Evolutionary conservation across 30 jellyfish, hydroid and myxozoan genomes (phyloP), one percentile per base, ranked within the genome.

Genomic region (Aurelia aurita): DNA sequence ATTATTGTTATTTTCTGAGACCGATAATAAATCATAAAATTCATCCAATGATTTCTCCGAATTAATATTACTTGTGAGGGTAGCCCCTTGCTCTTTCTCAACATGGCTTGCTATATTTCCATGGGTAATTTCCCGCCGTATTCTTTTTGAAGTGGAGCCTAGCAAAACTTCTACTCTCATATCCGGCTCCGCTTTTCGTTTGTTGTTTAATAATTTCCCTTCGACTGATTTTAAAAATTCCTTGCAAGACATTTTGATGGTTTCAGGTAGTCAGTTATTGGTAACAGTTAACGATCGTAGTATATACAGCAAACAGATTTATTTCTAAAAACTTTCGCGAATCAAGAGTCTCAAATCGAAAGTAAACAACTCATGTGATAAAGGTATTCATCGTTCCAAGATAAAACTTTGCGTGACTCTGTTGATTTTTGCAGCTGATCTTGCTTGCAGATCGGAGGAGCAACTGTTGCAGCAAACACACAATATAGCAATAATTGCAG

Each of bases 131-230:
- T 88, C 96, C 39, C 91, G 77, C 59, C 93, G 87, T 31, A 89
- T 89, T 74, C 97, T 58, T 31, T 89, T 89, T 31, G 95, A 89
- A 16, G 97, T 77, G 32, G 87, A 89, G 34, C 97, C 97, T 63
- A 89, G 94, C 54, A 89, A 57, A 64, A 88, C 97, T 35, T 89
- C 94, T 55, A 89, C 72, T 54, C 97, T 61, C 97, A 89, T 89
- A 64, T 89, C 97, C 35, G 97, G 97, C 28, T 89, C 90, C 23
- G 97, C 94, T 74, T 81, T 80, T 58, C 97, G 82, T 55, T 89
- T 89, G 76, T 89, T 89, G 27, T 45, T 74, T 15, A 64, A 55
- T 53, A 90, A 45, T 57, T 81, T 80, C 58, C 90, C 86, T 44
- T 64, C 80, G 2, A 77, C 91, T 26, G 97, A 80, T 65, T 81